Evolutionary conservation across 1,140 invertebrate genomes (phyloP).

Genomic region (Frieseomelitta varia): DNA sequence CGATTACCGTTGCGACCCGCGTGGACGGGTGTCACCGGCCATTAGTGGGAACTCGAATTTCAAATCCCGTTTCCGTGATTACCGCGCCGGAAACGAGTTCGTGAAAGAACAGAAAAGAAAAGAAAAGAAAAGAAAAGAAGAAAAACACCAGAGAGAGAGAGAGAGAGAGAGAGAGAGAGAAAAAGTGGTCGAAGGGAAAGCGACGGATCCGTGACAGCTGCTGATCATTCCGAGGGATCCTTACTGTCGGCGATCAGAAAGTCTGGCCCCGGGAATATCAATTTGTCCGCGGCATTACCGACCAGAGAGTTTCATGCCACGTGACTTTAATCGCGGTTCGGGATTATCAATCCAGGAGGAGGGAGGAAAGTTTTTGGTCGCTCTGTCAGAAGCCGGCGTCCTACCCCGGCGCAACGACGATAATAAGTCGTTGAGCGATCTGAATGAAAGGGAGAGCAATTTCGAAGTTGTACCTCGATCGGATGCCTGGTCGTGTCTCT

Average conservation of each 20-base stretch:
- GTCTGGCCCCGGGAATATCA: conserved; percentile 52
- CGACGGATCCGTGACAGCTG: conserved; percentile 50
- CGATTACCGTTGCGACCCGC: conserved; percentile 52
- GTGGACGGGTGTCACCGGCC: conserved; percentile 62
- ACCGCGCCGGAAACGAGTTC: conserved; percentile 60
- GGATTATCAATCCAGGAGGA: neutral
- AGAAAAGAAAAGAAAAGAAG: neutral
- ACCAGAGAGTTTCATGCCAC: conserved; percentile 33
- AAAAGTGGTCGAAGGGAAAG: conserved; percentile 30
- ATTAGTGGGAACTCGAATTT: conserved; percentile 69
- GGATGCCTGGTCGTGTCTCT: neutral
- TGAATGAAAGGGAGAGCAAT: conserved; percentile 29
- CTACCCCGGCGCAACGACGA: neutral
- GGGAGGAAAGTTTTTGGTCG: conserved; percentile 10
- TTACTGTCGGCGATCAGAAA: conserved; percentile 2
- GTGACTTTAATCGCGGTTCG: conserved; percentile 31
- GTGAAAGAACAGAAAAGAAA: neutral
- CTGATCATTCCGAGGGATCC: conserved; percentile 39
- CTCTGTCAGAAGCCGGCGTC: conserved; percentile 13
- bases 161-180: neutral
- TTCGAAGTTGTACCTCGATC: neutral
- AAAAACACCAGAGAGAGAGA: neutral
- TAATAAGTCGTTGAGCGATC: conserved; percentile 42
- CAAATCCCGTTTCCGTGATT: conserved; percentile 70
- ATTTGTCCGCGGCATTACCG: conserved; percentile 49